Evolutionary conservation across 2,888 invertebrate species (phyloP).

Genomic region (Parascotia fuliginaria): DNA sequence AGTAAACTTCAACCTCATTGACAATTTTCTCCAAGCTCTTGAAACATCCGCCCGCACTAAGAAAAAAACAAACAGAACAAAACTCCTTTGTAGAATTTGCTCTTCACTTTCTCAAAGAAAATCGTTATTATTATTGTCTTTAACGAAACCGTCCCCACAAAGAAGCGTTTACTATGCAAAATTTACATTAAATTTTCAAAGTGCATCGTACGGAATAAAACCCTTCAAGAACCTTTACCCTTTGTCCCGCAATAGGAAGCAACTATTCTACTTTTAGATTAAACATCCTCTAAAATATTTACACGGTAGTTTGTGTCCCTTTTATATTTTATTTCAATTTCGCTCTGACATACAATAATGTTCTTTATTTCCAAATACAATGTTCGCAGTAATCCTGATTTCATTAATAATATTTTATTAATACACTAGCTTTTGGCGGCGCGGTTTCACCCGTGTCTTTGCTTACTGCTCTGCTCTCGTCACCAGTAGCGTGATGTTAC

Average conservation of each 20-base stretch:
- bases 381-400: no score
- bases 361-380: no score
- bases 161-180: slow-evolving; percentile 25
- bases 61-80: slow-evolving; percentile 48
- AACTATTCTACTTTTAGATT: slow-evolving; percentile 26
- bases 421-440: no score
- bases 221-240: slow-evolving; percentile 27
- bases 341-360: no score
- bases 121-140: slow-evolving; percentile 48
- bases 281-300: slow-evolving; percentile 32
- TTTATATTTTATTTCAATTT: slow-evolving; percentile 1
- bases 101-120: slow-evolving; percentile 45
- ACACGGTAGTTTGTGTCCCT: slow-evolving; percentile 9
- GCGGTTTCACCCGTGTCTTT: no score
- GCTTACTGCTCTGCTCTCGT: no score
- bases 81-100: slow-evolving; percentile 49
- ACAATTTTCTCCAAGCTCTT: slow-evolving; percentile 48
- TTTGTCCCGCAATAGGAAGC: slow-evolving; percentile 21
- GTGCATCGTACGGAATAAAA: slow-evolving; percentile 21
- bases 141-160: slow-evolving; percentile 19
- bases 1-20: slow-evolving; percentile 49
- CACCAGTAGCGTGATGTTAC: no score
- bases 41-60: slow-evolving; percentile 39
- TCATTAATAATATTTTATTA: no score
- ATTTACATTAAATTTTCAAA: slow-evolving; percentile 37